Evolutionary conservation across 2,113 vertebrate genomes (phyloP).

Genomic region (Sardina pilchardus): DNA sequence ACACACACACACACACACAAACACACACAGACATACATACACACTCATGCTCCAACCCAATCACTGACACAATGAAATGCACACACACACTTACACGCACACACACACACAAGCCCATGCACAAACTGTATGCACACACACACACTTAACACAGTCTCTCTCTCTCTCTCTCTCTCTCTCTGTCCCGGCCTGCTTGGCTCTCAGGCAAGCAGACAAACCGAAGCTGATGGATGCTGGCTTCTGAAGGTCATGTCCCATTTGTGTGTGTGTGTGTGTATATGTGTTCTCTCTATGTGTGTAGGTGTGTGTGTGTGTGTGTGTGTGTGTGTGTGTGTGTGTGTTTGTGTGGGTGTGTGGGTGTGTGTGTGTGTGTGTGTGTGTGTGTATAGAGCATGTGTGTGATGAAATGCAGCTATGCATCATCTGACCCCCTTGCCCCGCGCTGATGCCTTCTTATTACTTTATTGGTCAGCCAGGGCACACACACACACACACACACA

Average conservation of each 20-base stretch:
- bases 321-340: background rate
- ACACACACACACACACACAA: background rate
- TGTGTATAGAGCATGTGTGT: background rate
- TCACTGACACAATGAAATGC: background rate
- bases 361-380: background rate
- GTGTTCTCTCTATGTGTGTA: too few relatives aligned
- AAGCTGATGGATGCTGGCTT: slow-evolving; percentile 28
- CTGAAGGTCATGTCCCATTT: slow-evolving; percentile 44
- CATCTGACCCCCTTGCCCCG: slow-evolving; percentile 15
- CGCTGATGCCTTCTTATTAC: slow-evolving; percentile 32
- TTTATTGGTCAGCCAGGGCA: slow-evolving; percentile 14
- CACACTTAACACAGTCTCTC: background rate
- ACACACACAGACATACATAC: slow-evolving; percentile 18
- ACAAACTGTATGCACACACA: background rate
- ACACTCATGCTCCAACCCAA: background rate
- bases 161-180: too few relatives aligned
- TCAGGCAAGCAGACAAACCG: background rate
- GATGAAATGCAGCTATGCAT: slow-evolving; percentile 24
- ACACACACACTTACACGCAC: slow-evolving; percentile 7
- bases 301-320: slow-evolving; percentile 21
- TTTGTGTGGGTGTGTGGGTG: background rate
- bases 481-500: background rate
- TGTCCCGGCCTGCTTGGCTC: background rate
- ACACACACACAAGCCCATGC: slow-evolving; percentile 1
- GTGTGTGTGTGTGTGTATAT: slow-evolving; percentile 27